Evolutionary conservation across 2,888 invertebrate species (phyloP), one percentile per base, ranked within the genome.

Genomic region (Luffia ferchaultella): DNA sequence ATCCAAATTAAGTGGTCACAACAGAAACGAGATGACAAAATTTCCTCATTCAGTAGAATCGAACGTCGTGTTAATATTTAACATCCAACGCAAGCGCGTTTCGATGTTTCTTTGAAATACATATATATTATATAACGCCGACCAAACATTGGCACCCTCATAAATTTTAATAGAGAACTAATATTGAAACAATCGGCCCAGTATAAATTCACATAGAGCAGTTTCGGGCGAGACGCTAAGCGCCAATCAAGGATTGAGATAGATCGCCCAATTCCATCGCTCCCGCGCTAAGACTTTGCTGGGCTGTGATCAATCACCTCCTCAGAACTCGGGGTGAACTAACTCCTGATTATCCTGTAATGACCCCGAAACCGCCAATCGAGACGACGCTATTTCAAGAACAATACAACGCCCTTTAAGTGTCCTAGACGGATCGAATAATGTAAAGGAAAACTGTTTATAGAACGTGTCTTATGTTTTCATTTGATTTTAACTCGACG

Each of bases 241-340:
- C 52, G 42, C 52, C 52, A 54, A 54, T 54, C 54, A 54, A 46
- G 52, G 52, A 51, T 53, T 51, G 53, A 54, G 54, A 54, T 52
- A 51, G 52, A 54, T 54, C 51, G 54, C 19, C 47, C 48, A 45
- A 47, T 53, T 54, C 42, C 50, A 52, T 50, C 51, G 50, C 40
- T 41, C 30, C 44, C 46, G 45, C 20, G 52, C 50, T 52, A 48
- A 45, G 19, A 48, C 42, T 3, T 19, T 43, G 9, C 18, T 49
- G 50, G 48, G 16, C 20, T 44, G 48, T 41, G 20, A 30, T 48
- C 42, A 48, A 48, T 48, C 48, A 48, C 48, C n/a, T 43, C 17
- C 17, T n/a, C 43, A n/a, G 3, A n/a, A n/a, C 16, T 43, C 17
- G 7, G 17, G 16, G 16, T 16, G 43, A n/a, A 42, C n/a, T 16